phyloP scores from a whole-genome alignment of 2,888 invertebrate species.

The Heterodera filipjevi region DNA sequence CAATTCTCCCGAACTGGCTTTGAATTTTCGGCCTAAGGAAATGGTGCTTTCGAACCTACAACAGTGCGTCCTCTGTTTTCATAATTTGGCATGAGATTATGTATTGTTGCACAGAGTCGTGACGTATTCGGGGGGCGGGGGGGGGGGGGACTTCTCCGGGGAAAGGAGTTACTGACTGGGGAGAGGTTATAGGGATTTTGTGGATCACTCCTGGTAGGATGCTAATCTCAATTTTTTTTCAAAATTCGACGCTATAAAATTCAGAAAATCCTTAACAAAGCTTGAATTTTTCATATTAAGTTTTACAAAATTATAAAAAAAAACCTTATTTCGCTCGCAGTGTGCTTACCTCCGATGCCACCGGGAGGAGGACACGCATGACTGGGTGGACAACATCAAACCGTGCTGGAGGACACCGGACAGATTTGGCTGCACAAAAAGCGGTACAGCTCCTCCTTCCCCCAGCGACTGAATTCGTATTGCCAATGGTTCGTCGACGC shows the following conservation, averaged over 20 bases:
- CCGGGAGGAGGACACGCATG: slow-evolving; percentile 55
- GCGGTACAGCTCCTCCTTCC: slow-evolving; percentile 86
- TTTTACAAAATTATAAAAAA: no score
- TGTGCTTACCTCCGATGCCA: slow-evolving; percentile 66
- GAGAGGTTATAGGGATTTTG: no score
- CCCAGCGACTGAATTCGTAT: slow-evolving; percentile 76
- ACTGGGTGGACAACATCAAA: slow-evolving; percentile 61
- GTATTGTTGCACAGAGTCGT: no score
- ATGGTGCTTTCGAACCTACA: slow-evolving; percentile 84
- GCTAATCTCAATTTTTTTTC: no score
- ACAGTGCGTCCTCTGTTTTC: slow-evolving; percentile 69
- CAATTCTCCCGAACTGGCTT: slow-evolving; percentile 41
- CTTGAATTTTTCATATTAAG: no score
- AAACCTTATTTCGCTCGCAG: slow-evolving; percentile 37
- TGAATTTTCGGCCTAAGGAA: slow-evolving; percentile 75
- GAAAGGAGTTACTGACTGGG: no score
- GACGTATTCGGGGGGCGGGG: no score
- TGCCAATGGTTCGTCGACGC: slow-evolving; percentile 73
- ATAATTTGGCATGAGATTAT: no score
- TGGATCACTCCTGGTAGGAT: no score
- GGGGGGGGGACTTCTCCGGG: no score
- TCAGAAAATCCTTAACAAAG: no score
- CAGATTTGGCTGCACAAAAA: slow-evolving; percentile 70
- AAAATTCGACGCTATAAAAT: no score
- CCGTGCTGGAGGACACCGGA: slow-evolving; percentile 51